Conservation (phyloP, 2,888 invertebrate genomes). For the Octonoba sinensis region DNA sequence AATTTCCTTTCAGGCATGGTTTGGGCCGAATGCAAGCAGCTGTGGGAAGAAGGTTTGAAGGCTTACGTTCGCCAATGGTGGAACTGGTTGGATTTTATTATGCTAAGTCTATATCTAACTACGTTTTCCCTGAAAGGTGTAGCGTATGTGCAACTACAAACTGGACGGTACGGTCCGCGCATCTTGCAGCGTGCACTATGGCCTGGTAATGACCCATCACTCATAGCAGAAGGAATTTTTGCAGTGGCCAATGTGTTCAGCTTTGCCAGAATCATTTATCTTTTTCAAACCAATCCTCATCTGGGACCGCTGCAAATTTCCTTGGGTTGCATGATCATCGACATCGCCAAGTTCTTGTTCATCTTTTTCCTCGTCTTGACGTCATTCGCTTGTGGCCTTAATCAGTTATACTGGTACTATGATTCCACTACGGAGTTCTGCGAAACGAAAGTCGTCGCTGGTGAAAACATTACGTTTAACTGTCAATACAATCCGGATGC, state of each 20-base stretch:
- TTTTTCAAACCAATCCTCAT: slow-evolving; percentile 75
- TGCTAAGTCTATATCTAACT: slow-evolving; percentile 75
- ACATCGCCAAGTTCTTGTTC: slow-evolving; percentile 75
- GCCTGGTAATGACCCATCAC: slow-evolving; percentile 74
- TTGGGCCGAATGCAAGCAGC: slow-evolving; percentile 75
- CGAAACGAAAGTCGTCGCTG: slow-evolving; percentile 67
- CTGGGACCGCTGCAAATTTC: slow-evolving; percentile 75
- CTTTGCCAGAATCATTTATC: slow-evolving; percentile 75
- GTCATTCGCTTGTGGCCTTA: slow-evolving; percentile 77
- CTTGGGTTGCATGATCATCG: slow-evolving; percentile 75
- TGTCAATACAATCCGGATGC: slow-evolving; percentile 70
- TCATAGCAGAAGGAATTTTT: slow-evolving; percentile 75
- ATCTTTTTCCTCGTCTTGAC: slow-evolving; percentile 74
- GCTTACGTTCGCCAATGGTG: slow-evolving; percentile 75
- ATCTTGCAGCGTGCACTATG: slow-evolving; percentile 72
- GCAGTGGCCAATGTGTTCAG: slow-evolving; percentile 76
- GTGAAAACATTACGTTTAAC: slow-evolving; percentile 67
- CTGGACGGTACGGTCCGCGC: slow-evolving; percentile 70
- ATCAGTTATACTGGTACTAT: slow-evolving; percentile 79
- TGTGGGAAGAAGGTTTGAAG: slow-evolving; percentile 75
- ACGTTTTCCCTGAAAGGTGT: slow-evolving; percentile 74
- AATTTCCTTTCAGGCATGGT: slow-evolving; percentile 72
- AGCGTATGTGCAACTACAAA: slow-evolving; percentile 69
- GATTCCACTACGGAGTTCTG: slow-evolving; percentile 71
- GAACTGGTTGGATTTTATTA: slow-evolving; percentile 76